These are phyloP conservation scores for Papilio dardanus DNA, from an alignment of 1,140 invertebrate genomes.

Conservation along the genomic window DNA sequence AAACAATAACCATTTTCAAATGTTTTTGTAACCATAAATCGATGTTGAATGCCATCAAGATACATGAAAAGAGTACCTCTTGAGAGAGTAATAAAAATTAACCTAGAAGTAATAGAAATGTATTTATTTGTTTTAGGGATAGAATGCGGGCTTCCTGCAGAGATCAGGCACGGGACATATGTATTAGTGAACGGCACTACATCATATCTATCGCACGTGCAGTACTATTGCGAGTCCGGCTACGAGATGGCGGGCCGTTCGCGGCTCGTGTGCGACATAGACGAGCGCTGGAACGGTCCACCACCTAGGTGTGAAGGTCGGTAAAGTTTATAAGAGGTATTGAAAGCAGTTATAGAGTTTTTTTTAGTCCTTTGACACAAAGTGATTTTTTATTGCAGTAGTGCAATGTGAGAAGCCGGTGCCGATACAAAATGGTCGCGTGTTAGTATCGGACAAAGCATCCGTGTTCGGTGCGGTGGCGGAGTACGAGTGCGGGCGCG, in stretches of 20 bases:
- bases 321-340: constrained; percentile 24
- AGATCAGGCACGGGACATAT: constrained; percentile 92
- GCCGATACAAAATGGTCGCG: constrained; percentile 87
- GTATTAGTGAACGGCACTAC: constrained; percentile 92
- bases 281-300: constrained; percentile 96
- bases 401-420: constrained; percentile 90
- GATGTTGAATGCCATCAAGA: too few species aligned
- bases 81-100: too few species aligned
- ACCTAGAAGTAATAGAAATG: neutral
- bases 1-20: neutral
- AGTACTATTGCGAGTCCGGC: constrained; percentile 92
- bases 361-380: too few species aligned
- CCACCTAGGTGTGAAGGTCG: constrained; percentile 93
- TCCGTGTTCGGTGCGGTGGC: constrained; percentile 87
- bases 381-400: constrained; percentile 78
- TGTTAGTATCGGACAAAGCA: constrained; percentile 85
- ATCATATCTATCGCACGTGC: constrained; percentile 92
- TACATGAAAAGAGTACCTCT: too few species aligned
- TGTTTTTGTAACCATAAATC: neutral
- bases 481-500: constrained; percentile 89
- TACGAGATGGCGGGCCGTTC: constrained; percentile 92
- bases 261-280: constrained; percentile 94
- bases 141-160: constrained; percentile 94
- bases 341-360: too few species aligned
- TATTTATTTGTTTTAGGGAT: constrained; percentile 86